Base-by-base conservation (phyloP, 92 coral and sea anemone genomes). In the Scolanthus callimorphus region DNA sequence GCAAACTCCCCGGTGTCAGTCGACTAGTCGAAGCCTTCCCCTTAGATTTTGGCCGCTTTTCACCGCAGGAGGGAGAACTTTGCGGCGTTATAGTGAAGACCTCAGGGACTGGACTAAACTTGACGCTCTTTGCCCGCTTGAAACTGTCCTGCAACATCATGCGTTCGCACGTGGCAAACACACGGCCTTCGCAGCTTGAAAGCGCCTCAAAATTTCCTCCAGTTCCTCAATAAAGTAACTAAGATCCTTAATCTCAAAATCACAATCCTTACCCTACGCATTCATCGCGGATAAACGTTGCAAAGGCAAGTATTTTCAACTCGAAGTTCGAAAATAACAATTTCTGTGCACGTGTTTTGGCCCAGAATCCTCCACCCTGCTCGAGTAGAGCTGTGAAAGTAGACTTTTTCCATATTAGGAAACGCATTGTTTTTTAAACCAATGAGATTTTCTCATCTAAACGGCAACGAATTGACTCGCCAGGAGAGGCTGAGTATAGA, bases 341-440 rank as follows among this genome's bases (percentile, higher is more conserved):
- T n/a, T n/a, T n/a, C 44, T 50, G 29, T 69, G 84, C 95, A 86
- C 95, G 95, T 86, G 95, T 78, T 78, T 81, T 81, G 71, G 80
- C 95, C 88, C 95, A 81, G 89, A 86, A 81, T 86, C 95, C 89
- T 82, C 95, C 95, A 80, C 95, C 95, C 95, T 62, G 67, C 39
- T 47, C 49, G 19, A 47, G 41, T 52, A 70, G 54, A 49, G 55
- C 65, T 44, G 67, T 27, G 65, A 24, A 17, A n/a, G n/a, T n/a
- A 56, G 26, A 2, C 53, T 20, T 50, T 39, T 25, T 25, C 78
- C 70, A 45, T 71, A 71, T 71, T 37, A 60, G 78, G 71, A 37
- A 10, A 19, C 29, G 44, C 6, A 60, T 76, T 80, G 87, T 85
- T 13, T 51, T 60, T 19, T 73, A 27, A 54, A 39, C 91, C 90